Base-by-base conservation (phyloP, 2,888 invertebrate genomes). In the Melieria omissa region DNA sequence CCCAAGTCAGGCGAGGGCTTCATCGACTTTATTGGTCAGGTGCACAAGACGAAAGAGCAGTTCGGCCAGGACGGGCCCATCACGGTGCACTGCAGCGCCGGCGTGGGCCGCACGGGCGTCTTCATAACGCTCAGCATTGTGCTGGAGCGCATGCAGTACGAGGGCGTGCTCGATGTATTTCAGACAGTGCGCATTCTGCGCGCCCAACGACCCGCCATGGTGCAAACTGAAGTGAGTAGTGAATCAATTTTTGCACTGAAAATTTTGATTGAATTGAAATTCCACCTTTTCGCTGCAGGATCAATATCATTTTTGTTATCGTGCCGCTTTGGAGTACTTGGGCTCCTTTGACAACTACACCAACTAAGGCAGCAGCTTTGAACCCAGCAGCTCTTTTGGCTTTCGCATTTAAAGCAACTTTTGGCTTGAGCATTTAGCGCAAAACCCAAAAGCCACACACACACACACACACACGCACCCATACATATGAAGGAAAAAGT, bases 51-150 rank as follows among this genome's bases (percentile, higher is more conserved):
- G 67, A 99, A 99, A 88, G 98, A 98, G 85, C 99, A 99, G 87
- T 99, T 99, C 86, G 99, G 99, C 6, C 98, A 98, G 85, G 99
- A 98, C 84, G 99, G 99, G 8, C 99, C 99, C 0, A 99, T 99
- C 76, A 97, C 98, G 64, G 99, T 99, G 44, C 98, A 99, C 88
- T 97, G 97, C 92, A 97, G 97, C 86, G 98, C 98, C 79, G 99
- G 99, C 60, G 99, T 99, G 71, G 99, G 99, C 0, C 92, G 99
- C 80, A 98, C 99, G 9, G 99, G 99, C 54, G 99, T 99, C 74
- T 99, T 99, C 88, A 97, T 99, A 81, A 95, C 98, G 0, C 90
- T 99, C 78, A 98, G 98, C 86, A 98, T 99, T 85, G 97, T 99
- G 69, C 88, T 99, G 85, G 99, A 99, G 88, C 91, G 99, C 78